These are phyloP conservation scores for Listronotus oregonensis DNA, from an alignment of 1,140 invertebrate genomes.

Conservation along the genomic window DNA sequence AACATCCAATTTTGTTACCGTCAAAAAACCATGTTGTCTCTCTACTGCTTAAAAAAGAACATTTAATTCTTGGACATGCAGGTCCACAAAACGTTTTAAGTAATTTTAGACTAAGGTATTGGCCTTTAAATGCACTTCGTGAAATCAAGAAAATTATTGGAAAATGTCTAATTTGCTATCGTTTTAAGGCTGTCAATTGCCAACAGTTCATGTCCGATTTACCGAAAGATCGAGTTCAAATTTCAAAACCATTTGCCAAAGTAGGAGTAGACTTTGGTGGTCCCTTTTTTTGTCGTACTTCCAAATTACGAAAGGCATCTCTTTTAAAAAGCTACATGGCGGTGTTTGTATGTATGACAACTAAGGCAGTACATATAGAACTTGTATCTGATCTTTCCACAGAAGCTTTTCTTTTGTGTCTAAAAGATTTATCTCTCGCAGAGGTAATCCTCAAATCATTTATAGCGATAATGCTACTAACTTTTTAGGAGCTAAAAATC, in stretches of 20 bases:
- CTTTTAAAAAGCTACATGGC: background rate
- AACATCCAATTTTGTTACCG: slow-evolving; percentile 47
- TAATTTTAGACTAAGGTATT: slow-evolving; percentile 30
- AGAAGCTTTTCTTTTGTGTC: slow-evolving; percentile 1
- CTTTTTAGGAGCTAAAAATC: background rate
- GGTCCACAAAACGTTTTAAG: slow-evolving; percentile 1
- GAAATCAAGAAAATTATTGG: slow-evolving; percentile 37
- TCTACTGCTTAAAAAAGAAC: slow-evolving; percentile 40
- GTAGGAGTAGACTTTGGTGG: slow-evolving; percentile 3
- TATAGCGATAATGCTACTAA: slow-evolving; percentile 7
- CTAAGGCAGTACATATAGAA: slow-evolving; percentile 7
- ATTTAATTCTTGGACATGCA: slow-evolving; percentile 33
- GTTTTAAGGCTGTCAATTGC: slow-evolving; percentile 18
- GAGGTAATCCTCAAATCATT: slow-evolving; percentile 5
- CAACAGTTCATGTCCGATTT: slow-evolving; percentile 46
- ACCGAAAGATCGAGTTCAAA: background rate
- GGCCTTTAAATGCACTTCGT: slow-evolving; percentile 35
- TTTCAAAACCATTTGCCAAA: background rate
- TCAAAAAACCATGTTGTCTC: slow-evolving; percentile 33
- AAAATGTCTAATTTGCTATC: slow-evolving; percentile 36
- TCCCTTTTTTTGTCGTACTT: background rate
- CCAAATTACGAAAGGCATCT: no score
- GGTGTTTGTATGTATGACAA: background rate
- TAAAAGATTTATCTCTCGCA: slow-evolving; percentile 1
- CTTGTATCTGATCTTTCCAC: background rate